phyloP scores from a whole-genome alignment of 2,113 vertebrate genomes.

The Polyodon spathula region DNA sequence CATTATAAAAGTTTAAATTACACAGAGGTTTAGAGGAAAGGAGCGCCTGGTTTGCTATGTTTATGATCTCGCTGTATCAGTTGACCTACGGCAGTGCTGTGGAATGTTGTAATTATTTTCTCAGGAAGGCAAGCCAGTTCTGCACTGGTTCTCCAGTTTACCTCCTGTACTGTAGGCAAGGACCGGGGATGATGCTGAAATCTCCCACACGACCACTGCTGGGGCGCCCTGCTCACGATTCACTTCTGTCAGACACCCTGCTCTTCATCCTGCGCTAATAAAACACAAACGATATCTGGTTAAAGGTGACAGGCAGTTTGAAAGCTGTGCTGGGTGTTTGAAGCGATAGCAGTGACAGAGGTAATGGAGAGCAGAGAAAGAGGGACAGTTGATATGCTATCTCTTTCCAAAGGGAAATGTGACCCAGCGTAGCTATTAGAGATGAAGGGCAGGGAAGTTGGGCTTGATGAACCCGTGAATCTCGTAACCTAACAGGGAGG shows the following conservation, averaged over 20 bases:
- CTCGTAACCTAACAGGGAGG: slow-evolving; percentile 43
- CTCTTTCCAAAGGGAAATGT: slow-evolving; percentile 49
- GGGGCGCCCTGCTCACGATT: slow-evolving; percentile 39
- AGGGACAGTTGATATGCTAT: slow-evolving; percentile 53
- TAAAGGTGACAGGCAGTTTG: slow-evolving; percentile 46
- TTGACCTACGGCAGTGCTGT: too few relatives aligned
- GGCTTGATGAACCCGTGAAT: slow-evolving; percentile 57
- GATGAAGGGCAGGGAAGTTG: slow-evolving; percentile 55
- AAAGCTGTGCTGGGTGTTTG: slow-evolving; percentile 51
- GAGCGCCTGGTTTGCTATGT: too few relatives aligned
- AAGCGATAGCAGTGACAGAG: slow-evolving; percentile 59
- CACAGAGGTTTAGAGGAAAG: too few relatives aligned
- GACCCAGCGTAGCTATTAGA: slow-evolving; percentile 62
- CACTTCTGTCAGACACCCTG: slow-evolving; percentile 40
- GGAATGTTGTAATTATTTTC: not conserved
- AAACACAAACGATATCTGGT: slow-evolving; percentile 48
- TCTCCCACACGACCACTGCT: slow-evolving; percentile 39
- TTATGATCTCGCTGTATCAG: too few relatives aligned
- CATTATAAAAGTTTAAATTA: too few relatives aligned
- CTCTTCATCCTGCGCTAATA: slow-evolving; percentile 58
- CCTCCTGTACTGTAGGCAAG: not conserved
- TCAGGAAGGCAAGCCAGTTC: not conserved
- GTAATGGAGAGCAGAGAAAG: slow-evolving; percentile 55
- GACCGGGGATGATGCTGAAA: not conserved
- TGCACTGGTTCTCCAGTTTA: not conserved